Conservation (phyloP, 2,888 invertebrate species). For the Xanthorhoe designata region DNA sequence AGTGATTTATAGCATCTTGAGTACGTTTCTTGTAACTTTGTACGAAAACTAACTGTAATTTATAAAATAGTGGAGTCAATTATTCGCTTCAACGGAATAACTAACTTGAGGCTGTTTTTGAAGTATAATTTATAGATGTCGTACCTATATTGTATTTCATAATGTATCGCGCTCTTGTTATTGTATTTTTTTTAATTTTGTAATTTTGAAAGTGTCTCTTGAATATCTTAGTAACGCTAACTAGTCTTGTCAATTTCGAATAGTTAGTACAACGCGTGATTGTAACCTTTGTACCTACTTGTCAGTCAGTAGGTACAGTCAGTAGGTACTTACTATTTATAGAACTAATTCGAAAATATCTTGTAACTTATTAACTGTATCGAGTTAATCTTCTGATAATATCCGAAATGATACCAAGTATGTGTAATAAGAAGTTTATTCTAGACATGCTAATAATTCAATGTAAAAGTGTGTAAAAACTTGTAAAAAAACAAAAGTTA, state of each 20-base stretch:
- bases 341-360: background rate
- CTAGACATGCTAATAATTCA: background rate
- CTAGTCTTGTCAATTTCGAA: background rate
- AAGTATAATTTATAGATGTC: slow-evolving; percentile 13
- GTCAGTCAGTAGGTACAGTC: too few species aligned
- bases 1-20: background rate
- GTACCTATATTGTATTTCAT: slow-evolving; percentile 7
- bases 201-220: background rate
- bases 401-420: background rate
- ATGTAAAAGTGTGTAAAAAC: background rate
- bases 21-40: background rate
- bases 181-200: background rate
- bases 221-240: background rate
- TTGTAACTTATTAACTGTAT: background rate
- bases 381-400: background rate
- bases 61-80: slow-evolving; percentile 21
- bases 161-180: background rate
- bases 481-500: background rate
- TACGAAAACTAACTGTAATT: slow-evolving; percentile 9
- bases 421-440: background rate
- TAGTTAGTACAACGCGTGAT: background rate
- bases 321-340: background rate
- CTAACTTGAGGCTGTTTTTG: slow-evolving; percentile 21
- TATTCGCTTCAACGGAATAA: slow-evolving; percentile 23
- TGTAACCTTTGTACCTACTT: background rate